A percentile compares a stretch with the other conserved stretches of the same genome.
Evolutionary conservation across 2,888 invertebrate species (phyloP).

Genomic region (Drosophila tripunctata): DNA sequence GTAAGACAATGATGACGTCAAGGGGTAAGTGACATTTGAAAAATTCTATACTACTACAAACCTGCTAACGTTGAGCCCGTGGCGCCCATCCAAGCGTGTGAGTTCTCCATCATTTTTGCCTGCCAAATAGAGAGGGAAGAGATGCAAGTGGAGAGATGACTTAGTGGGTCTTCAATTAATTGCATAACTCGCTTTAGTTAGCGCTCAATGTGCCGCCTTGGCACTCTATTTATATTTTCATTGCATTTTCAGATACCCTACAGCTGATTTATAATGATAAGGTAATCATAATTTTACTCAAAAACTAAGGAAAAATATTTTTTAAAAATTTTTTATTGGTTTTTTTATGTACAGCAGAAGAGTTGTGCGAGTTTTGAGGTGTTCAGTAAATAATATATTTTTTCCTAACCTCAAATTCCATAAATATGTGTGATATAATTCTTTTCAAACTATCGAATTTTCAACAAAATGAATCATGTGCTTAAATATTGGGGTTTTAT

Average conservation of each 20-base stretch:
- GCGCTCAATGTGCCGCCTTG: slow-evolving; percentile 60
- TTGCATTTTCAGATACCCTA: slow-evolving; percentile 19
- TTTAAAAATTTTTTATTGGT: too few species aligned
- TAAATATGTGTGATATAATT: too few species aligned
- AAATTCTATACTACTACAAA: slow-evolving; percentile 85
- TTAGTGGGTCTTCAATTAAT: slow-evolving; percentile 59
- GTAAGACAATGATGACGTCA: slow-evolving; percentile 6
- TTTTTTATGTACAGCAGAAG: too few species aligned
- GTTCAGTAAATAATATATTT: too few species aligned
- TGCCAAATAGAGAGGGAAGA: slow-evolving; percentile 85
- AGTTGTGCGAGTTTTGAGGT: too few species aligned
- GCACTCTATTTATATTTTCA: slow-evolving; percentile 50
- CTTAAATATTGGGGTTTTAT: too few species aligned
- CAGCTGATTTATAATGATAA: too few species aligned
- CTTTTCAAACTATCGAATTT: too few species aligned
- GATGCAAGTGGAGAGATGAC: slow-evolving; percentile 10
- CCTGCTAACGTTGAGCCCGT: slow-evolving; percentile 95
- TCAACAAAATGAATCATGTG: too few species aligned
- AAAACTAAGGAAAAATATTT: neutral
- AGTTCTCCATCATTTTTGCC: slow-evolving; percentile 96
- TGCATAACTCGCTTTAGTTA: slow-evolving; percentile 68
- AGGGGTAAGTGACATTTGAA: slow-evolving; percentile 10
- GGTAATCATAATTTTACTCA: too few species aligned
- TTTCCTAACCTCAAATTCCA: too few species aligned
- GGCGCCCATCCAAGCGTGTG: slow-evolving; percentile 94